These are phyloP conservation scores for Lampris incognitus DNA, from an alignment of 2,113 vertebrate genomes.

Conservation along the genomic window DNA sequence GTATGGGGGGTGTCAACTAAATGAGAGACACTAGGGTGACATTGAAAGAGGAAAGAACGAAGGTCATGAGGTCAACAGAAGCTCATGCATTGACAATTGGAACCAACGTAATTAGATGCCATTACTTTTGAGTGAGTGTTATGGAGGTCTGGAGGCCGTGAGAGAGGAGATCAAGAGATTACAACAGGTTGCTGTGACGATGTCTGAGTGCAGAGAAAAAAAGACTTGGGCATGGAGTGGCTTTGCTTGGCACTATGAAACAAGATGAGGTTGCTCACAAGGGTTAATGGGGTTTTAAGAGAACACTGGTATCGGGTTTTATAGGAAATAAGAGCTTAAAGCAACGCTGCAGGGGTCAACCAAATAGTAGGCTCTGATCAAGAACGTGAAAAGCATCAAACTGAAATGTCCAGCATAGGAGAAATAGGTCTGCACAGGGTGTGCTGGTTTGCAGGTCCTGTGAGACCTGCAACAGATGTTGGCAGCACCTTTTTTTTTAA, in stretches of 20 bases:
- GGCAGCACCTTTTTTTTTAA: no score
- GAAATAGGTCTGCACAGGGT: no score
- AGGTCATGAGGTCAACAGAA: neutral
- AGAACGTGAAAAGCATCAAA: constrained; percentile 9
- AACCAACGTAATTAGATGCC: neutral
- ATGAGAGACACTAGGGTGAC: neutral
- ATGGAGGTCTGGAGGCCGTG: constrained; percentile 20
- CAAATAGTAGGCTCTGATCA: neutral
- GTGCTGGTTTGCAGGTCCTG: no score
- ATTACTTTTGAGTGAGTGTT: constrained; percentile 16
- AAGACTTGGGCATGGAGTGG: constrained; percentile 2
- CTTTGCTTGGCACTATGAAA: neutral
- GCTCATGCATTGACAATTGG: no score
- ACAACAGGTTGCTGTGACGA: constrained; percentile 30
- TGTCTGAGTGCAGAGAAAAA: constrained; percentile 44
- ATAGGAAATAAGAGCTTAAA: neutral
- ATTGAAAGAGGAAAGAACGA: neutral
- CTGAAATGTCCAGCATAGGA: no score
- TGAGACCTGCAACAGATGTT: no score
- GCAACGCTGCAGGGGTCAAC: neutral
- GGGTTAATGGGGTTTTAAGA: constrained; percentile 11
- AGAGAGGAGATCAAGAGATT: constrained; percentile 23
- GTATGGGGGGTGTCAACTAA: neutral
- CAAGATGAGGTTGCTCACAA: neutral
- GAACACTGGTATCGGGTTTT: neutral